Evolutionary conservation across 2,113 vertebrate genomes (phyloP).

Genomic region (Rhinichthys klamathensis): DNA sequence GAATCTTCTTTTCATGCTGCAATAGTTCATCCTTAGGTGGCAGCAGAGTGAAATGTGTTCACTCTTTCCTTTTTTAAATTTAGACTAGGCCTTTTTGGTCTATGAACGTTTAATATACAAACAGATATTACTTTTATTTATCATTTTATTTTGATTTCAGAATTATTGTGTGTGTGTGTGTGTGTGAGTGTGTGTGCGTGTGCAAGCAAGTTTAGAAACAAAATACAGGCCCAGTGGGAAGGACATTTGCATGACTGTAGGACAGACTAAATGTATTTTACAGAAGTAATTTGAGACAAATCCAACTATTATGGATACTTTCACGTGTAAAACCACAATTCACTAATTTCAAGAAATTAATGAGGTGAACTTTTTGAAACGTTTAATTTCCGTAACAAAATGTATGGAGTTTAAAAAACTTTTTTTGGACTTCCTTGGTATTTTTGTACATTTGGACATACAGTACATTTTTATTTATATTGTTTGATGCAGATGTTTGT

Average conservation of each 20-base stretch:
- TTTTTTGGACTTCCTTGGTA: no score
- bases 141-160: no score
- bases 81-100: no score
- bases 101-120: not conserved
- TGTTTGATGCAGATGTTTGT: not conserved
- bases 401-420: no score
- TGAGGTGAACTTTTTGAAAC: no score
- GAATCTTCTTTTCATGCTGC: not conserved
- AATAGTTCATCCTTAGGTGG: not conserved
- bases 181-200: not conserved
- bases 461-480: not conserved
- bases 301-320: no score
- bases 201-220: not conserved
- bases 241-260: not conserved
- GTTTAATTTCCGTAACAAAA: not conserved
- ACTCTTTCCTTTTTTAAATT: not conserved
- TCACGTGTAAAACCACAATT: no score
- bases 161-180: not conserved
- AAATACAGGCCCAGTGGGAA: not conserved
- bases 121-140: no score
- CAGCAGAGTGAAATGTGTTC: not conserved
- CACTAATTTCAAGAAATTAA: no score
- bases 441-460: no score
- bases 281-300: not conserved
- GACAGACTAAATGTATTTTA: not conserved